Conservation (phyloP, 2,888 invertebrate species). For the Amphipoea lucens region DNA sequence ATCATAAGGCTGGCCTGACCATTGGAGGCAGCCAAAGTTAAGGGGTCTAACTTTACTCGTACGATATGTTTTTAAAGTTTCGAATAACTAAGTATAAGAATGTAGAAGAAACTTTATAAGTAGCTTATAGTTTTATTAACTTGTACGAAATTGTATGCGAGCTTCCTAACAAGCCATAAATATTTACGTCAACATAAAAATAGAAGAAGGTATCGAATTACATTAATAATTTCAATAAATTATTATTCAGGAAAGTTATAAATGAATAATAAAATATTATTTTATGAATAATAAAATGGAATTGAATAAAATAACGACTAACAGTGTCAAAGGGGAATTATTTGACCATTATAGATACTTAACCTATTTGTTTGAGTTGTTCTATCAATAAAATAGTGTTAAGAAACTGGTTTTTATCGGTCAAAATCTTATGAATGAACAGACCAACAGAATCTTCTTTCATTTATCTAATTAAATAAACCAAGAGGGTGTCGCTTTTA, state of each 20-base stretch:
- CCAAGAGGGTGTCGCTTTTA: not conserved
- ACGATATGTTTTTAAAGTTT: not conserved
- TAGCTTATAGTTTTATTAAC: conserved; percentile 1
- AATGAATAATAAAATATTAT: conserved; percentile 50
- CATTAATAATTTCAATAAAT: conserved; percentile 40
- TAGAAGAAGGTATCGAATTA: conserved; percentile 40
- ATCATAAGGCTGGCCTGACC: not conserved
- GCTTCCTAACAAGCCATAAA: conserved; percentile 24
- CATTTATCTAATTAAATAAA: conserved; percentile 7
- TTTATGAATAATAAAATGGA: conserved; percentile 45
- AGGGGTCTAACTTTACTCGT: not conserved
- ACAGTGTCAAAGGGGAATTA: conserved; percentile 54
- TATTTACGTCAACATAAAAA: conserved; percentile 15
- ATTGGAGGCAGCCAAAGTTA: not conserved
- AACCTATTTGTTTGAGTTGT: conserved; percentile 28
- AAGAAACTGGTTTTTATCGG: conserved; percentile 5
- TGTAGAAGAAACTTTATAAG: not conserved
- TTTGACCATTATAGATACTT: conserved; percentile 30
- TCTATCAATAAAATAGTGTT: conserved; percentile 4
- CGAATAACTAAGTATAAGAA: not conserved
- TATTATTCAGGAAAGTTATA: conserved; percentile 54
- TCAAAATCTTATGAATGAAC: conserved; percentile 27
- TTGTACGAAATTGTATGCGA: not conserved
- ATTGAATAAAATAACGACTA: conserved; percentile 42
- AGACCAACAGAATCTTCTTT: not conserved